phyloP scores from a whole-genome alignment of 2,888 invertebrate species.

The Ichneumon xanthorius region DNA sequence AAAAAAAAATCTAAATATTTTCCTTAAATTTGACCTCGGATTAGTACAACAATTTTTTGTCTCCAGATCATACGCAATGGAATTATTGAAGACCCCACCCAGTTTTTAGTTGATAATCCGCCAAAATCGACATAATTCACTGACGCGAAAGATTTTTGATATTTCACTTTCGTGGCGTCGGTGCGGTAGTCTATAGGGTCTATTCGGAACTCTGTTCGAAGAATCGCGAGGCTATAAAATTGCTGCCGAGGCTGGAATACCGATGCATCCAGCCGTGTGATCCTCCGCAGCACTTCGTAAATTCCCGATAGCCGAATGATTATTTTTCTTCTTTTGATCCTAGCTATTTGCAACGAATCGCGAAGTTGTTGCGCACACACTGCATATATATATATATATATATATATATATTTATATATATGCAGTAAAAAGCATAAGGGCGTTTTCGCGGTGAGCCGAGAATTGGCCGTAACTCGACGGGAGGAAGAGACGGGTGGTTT shows the following conservation, averaged over 20 bases:
- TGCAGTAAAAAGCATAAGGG: neutral
- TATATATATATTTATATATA: neutral
- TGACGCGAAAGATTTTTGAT: too few relatives aligned
- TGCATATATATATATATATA: neutral
- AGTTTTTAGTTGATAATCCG: too few relatives aligned
- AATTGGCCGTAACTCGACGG: conserved; percentile 20
- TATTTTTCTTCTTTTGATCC: conserved; percentile 55
- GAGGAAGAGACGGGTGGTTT: conserved; percentile 10
- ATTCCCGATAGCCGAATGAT: conserved; percentile 35
- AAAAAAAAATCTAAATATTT: too few relatives aligned
- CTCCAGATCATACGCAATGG: too few relatives aligned
- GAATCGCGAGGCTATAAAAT: conserved; percentile 3
- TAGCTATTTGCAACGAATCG: conserved; percentile 25
- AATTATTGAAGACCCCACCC: too few relatives aligned
- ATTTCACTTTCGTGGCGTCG: too few relatives aligned
- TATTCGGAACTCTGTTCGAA: neutral
- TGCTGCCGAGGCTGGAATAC: neutral
- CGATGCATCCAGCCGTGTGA: neutral
- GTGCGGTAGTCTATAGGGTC: too few relatives aligned
- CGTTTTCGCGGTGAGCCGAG: conserved; percentile 14
- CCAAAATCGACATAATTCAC: too few relatives aligned
- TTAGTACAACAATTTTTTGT: too few relatives aligned
- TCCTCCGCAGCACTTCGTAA: conserved; percentile 1
- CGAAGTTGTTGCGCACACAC: neutral
- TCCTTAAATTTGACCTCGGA: too few relatives aligned